phyloP scores from a whole-genome alignment of 2,797 vertebrate genomes.

The Spondyliosoma cantharus region DNA sequence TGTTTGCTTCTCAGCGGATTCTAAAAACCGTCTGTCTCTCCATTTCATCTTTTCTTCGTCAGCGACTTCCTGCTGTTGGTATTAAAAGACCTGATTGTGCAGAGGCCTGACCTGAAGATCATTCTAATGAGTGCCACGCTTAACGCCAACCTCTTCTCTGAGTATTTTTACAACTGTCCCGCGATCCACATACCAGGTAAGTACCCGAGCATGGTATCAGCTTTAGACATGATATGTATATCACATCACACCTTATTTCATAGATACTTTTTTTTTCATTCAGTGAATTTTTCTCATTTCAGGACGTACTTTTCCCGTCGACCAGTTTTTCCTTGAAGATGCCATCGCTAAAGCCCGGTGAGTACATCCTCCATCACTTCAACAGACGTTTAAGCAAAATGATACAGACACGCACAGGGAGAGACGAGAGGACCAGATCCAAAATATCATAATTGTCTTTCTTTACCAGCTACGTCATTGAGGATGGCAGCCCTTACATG shows the following conservation, averaged over 20 bases:
- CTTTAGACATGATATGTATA: not conserved
- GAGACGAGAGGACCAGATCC: not conserved
- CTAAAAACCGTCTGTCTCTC: not conserved
- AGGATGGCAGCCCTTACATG: slow-evolving; percentile 91
- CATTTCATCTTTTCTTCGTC: not conserved
- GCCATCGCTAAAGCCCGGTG: slow-evolving; percentile 91
- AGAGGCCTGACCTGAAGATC: slow-evolving; percentile 92
- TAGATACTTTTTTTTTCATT: fast-evolving
- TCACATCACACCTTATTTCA: not conserved
- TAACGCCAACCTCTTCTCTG: slow-evolving; percentile 94
- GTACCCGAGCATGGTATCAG: not conserved
- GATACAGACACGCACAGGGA: not conserved
- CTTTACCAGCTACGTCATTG: slow-evolving; percentile 89
- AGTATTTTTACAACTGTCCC: slow-evolving; percentile 92
- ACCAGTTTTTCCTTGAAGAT: slow-evolving; percentile 97
- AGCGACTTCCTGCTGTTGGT: slow-evolving; percentile 98
- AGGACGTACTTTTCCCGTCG: slow-evolving; percentile 96
- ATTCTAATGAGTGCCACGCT: slow-evolving; percentile 98
- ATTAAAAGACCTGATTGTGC: slow-evolving; percentile 91
- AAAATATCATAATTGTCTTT: not conserved
- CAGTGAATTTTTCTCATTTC: slow-evolving; percentile 22
- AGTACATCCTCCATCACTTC: slow-evolving; percentile 13
- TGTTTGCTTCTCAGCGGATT: too few species aligned
- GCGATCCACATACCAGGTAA: slow-evolving; percentile 94
- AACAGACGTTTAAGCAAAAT: not conserved